Evolutionary conservation across 2,888 invertebrate genomes (phyloP), one percentile per base, ranked within the genome.

Genomic region (Limnephilus lunatus): DNA sequence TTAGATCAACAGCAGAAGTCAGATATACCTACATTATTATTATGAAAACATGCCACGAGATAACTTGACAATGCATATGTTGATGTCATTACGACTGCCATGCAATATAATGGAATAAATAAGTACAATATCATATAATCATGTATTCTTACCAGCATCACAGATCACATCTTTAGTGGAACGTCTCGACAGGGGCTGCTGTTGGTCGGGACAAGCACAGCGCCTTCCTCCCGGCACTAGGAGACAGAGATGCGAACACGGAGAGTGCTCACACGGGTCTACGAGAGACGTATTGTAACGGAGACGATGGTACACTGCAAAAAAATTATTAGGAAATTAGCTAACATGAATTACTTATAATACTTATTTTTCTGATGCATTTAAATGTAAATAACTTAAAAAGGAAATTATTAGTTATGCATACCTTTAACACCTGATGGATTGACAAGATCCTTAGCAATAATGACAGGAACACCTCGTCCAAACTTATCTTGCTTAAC

Each of bases 401-500:
- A 14, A 12, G 2, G 32, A 82, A 31, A 32, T 31, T 19, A 68
- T 25, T 68, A n/a, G 25, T 68, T 68, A 68, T 68, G 90, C 89
- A 94, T 94, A 97, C 97, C 97, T 96, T 98, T 98, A 3, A 99
- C 97, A 92, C 98, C 98, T 31, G 98, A 98, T 0, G 99, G 98
- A 95, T 98, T 98, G 94, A 98, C 97, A 92, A 99, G 97, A 94
- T 99, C 98, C 94, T 97, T 97, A 93, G 98, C 97, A 35, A 99
- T 96, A 1, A 97, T 96, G 87, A 98, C 98, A 82, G 98, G 98
- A 93, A 99, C 98, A 19, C 99, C 99, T 89, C 99, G 96, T 0
- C 99, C 99, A 95, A 99, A 99, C 96, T 99, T 99, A 95, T 99
- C 99, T 95, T 99, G 99, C 39, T 97, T 97, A 89, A 98, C 96